phyloP scores from a whole-genome alignment of 2,113 vertebrate genomes.

The Xiphophorus maculatus region DNA sequence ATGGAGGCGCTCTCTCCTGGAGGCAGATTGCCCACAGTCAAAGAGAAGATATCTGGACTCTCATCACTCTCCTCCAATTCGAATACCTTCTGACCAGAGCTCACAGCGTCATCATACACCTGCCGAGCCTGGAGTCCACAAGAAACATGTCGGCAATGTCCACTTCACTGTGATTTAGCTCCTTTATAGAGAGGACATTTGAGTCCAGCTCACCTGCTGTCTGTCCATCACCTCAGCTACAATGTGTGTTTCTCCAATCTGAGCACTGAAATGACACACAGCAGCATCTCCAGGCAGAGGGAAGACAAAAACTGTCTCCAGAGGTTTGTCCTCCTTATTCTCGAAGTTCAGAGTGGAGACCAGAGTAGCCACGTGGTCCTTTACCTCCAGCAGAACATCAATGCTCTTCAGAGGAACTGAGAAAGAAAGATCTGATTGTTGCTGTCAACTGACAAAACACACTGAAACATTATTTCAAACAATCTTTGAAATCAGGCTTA shows the following conservation, averaged over 20 bases:
- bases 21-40: constrained; percentile 83
- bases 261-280: constrained; percentile 80
- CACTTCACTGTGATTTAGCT: background rate
- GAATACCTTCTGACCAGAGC: constrained; percentile 81
- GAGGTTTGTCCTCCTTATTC: constrained; percentile 79
- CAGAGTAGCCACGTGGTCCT: constrained; percentile 82
- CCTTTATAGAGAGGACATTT: background rate
- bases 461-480: background rate
- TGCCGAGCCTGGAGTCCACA: constrained; percentile 70
- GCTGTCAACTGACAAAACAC: too few relatives aligned
- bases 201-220: constrained; percentile 45
- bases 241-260: constrained; percentile 78
- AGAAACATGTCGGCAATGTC: background rate
- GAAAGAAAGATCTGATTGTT: background rate
- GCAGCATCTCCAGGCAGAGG: constrained; percentile 85
- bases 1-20: constrained; percentile 79
- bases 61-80: constrained; percentile 80
- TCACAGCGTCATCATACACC: constrained; percentile 82
- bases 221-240: constrained; percentile 74
- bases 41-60: constrained; percentile 81
- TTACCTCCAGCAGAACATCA: constrained; percentile 79
- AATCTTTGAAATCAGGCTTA: background rate
- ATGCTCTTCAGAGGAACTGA: constrained; percentile 84
- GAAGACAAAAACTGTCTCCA: constrained; percentile 86
- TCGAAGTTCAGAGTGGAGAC: constrained; percentile 77